Evolutionary conservation across 2,113 vertebrate genomes (phyloP).

Genomic region (Myodes glareolus): DNA sequence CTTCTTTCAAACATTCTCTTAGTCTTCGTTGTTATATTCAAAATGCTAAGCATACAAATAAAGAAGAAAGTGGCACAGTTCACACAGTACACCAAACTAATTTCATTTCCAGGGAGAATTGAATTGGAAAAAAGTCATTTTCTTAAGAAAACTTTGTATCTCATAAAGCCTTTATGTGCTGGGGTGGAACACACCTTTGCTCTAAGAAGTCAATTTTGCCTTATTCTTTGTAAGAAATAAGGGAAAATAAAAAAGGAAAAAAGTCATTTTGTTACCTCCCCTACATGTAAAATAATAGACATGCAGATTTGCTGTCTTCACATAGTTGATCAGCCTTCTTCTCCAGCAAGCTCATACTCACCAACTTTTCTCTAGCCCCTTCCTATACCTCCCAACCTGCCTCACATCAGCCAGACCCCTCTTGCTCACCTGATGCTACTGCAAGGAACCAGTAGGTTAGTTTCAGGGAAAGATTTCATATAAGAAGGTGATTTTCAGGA

Average conservation of each 20-base stretch:
- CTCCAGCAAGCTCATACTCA: conserved; percentile 54
- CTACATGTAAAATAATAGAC: not conserved
- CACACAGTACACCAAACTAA: conserved; percentile 73
- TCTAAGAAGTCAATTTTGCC: conserved; percentile 60
- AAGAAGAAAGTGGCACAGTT: conserved; percentile 56
- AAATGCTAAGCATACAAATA: conserved; percentile 64
- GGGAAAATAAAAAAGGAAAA: not conserved
- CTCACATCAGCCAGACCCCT: conserved; percentile 77
- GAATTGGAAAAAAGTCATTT: conserved; percentile 81
- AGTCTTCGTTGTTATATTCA: conserved; percentile 35
- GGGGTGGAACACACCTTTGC: conserved; percentile 68
- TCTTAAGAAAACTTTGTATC: conserved; percentile 81
- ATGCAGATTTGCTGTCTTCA: conserved; percentile 72
- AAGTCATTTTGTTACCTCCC: not conserved
- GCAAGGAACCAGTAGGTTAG: conserved; percentile 74
- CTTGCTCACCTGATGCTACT: conserved; percentile 74
- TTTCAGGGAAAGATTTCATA: conserved; percentile 75
- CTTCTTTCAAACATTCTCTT: conserved; percentile 31
- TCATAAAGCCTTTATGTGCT: conserved; percentile 83
- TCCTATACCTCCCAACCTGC: conserved; percentile 62
- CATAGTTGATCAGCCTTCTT: conserved; percentile 69
- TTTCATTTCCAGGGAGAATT: conserved; percentile 79
- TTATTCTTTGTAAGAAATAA: not conserved
- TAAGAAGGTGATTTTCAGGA: conserved; percentile 20
- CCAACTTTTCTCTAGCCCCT: not conserved